Evolutionary conservation across 2,888 invertebrate genomes (phyloP), one percentile per base, ranked within the genome.

Genomic region (Sinotaia quadrata): DNA sequence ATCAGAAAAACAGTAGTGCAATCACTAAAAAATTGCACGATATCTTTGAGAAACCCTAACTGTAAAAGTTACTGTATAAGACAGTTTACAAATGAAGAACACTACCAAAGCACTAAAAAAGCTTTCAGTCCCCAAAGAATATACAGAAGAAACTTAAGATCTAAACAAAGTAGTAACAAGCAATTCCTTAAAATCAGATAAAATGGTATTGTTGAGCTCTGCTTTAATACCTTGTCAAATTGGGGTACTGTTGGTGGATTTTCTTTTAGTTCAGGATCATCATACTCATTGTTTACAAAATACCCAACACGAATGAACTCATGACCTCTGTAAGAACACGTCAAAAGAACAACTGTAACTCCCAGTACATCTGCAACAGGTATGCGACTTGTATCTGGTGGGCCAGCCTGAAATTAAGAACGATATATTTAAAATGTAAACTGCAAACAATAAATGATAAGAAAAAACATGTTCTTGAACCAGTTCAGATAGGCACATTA

Each of bases 261-360:
- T 87, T 98, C 98, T 60, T 94, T 91, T 77, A 98, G 89, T 84
- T 98, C 98, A 0, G 94, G 94, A 85, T 99, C 97, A 4, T 91
- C 92, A 85, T 99, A 99, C 86, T 98, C 98, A 85, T 98, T 98
- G 86, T 98, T 98, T 68, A 99, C 98, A 87, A 98, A 99, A 88
- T 98, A 99, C 2, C 98, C 99, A 2, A 99, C 97, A 71, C 98
- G 91, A 2, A 98, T 96, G 88, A 99, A 99, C 89, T 98, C 90
- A 94, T 97, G 10, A 33, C 92, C 92, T 77, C 94, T 90, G 86
- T 98, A 98, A 0, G 95, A 95, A 89, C 98, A 98, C 2, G 97
- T 97, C 59, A 99, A 90, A 21, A 99, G 90, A 0, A 99, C 96
- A 1, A 99, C 98, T 0, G 98, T 98, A 1, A 99, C 98, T 18